Evolutionary conservation across 2,113 vertebrate genomes (phyloP), one percentile per base, ranked within the genome.

Genomic region (Brachypteracias leptosomus): DNA sequence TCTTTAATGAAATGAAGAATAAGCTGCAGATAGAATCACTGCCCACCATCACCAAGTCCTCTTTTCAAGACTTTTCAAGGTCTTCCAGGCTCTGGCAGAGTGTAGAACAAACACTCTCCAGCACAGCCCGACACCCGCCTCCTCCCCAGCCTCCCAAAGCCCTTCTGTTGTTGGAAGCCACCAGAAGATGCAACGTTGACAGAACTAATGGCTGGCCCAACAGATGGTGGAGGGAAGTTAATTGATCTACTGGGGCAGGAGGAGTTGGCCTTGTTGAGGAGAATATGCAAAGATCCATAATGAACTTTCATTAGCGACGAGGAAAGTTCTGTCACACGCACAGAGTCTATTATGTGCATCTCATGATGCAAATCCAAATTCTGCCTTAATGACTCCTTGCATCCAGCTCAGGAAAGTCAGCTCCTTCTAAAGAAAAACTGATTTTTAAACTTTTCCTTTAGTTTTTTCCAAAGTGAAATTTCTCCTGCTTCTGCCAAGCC

Each of bases 181-280:
- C 47, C 76, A 40, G 71, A 78, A 88, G 86, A 68, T 33, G 49
- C 91, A 9, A 40, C 71, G 93, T 13, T 90, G 87, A 62, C 58
- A 89, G 91, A 95, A 52, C 28, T 46, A 55, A 58, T 90, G 90
- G 83, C 78, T 79, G 77, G 84, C 66, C 55, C 70, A 96, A 83
- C 97, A 98, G 97, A 98, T 97, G 97, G 96, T 31, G 9, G 59
- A 68, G 93, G 63, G 21, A 55, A 93, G 77, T 82, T 98, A 97
- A 98, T 97, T 97, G 97, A 96, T 94, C 97, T 96, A 90, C 96
- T 94, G 96, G 96, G 98, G 96, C 96, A 95, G 90, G 70, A 74
- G 51, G 84, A 94, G 90, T 35, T 80, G 89, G 83, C 85, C 94
- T 91, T n/a, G 57, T 61, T 70, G 87, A 93, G 87, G 91, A 85